Base-by-base conservation (phyloP, 2,888 invertebrate species). In the Proisotoma minuta region DNA sequence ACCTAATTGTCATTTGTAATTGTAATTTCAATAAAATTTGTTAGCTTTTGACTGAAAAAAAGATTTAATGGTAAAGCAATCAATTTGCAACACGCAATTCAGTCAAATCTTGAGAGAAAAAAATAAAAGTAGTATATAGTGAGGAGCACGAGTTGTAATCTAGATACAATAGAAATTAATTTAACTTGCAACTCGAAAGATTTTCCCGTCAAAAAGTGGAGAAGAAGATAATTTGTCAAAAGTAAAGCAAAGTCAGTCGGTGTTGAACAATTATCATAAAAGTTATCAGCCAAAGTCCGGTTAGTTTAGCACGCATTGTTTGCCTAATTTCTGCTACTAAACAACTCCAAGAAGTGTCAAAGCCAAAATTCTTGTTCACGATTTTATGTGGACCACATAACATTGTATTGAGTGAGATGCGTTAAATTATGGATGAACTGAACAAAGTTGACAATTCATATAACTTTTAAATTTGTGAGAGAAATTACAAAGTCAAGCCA, bases 11-110 rank as follows among this genome's bases (percentile, higher is more conserved):
- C n/a, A n/a, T n/a, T n/a, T n/a, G n/a, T n/a, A n/a, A n/a, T n/a
- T n/a, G n/a, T n/a, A n/a, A n/a, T n/a, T n/a, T 43, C 59, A 54
- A 57, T 65, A 62, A 65, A 65, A 51, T 40, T 62, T 29, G 48
- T 59, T 56, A 65, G 59, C 65, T 65, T 62, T 65, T 56, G 54
- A 60, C 65, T 43, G 48, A 51, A 51, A 59, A 59, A 59, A 61
- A 54, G 57, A 60, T 52, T 23, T 52, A 64, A 60, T 64, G 49
- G 58, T 54, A 65, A 59, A 65, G 27, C 28, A 51, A 51, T 51
- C 51, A 51, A 43, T 18, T 43, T 20, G 5, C 4, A 5, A 4
- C 43, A 43, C 43, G 43, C 43, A 43, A 34, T 34, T 8, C 8
- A 34, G 15, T 34, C 8, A 34, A 34, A 8, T 8, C 34, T n/a